phyloP scores from a whole-genome alignment of 2,888 invertebrate genomes.

The Brenthis daphne region DNA sequence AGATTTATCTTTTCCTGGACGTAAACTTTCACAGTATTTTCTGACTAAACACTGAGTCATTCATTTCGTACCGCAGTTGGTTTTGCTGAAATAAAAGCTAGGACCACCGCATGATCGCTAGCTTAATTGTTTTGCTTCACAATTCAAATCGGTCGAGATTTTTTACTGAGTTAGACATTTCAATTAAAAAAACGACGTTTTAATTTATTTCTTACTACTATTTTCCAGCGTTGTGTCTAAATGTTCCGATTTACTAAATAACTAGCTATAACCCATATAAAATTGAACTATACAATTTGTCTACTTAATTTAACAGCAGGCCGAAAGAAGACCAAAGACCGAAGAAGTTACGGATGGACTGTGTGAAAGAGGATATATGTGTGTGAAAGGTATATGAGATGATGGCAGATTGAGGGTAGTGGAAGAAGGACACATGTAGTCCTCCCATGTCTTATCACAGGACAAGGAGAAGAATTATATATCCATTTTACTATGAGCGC shows the following conservation, averaged over 20 bases:
- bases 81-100: not conserved
- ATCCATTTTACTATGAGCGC: too few relatives aligned
- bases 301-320: too few relatives aligned
- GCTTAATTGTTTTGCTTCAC: slow-evolving; percentile 10
- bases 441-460: too few relatives aligned
- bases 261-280: not conserved
- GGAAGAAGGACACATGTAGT: too few relatives aligned
- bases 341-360: too few relatives aligned
- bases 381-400: too few relatives aligned
- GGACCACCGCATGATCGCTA: not conserved
- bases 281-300: too few relatives aligned
- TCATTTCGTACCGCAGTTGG: not conserved
- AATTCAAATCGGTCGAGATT: not conserved
- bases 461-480: too few relatives aligned
- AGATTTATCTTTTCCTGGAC: too few relatives aligned
- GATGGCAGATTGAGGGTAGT: too few relatives aligned
- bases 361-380: too few relatives aligned
- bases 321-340: too few relatives aligned
- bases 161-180: slow-evolving; percentile 13
- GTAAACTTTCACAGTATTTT: not conserved
- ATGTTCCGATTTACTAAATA: not conserved
- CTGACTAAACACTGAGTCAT: not conserved
- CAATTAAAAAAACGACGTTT: slow-evolving; percentile 10
- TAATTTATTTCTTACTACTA: slow-evolving; percentile 6
- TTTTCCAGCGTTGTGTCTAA: not conserved